Conservation (phyloP, 2,888 invertebrate genomes). For the Sarcophaga caerulescens region DNA sequence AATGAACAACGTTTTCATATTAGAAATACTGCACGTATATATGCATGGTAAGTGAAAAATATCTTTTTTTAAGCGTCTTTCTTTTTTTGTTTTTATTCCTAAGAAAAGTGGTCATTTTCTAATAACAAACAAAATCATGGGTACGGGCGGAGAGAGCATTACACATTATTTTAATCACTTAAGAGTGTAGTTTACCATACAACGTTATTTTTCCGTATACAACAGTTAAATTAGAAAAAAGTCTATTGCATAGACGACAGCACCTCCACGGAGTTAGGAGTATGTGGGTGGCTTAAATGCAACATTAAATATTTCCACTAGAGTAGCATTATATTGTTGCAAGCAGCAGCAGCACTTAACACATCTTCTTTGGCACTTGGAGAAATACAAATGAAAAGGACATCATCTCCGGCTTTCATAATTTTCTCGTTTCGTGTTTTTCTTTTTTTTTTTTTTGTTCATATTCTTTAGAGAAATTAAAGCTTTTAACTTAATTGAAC, state of each 20-base stretch:
- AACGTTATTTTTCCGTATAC: constrained; percentile 68
- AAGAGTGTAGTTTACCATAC: constrained; percentile 67
- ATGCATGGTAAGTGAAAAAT: background rate
- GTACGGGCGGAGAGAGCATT: background rate
- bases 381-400: constrained; percentile 50
- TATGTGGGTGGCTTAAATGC: constrained; percentile 51
- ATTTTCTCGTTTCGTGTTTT: no score
- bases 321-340: constrained; percentile 66
- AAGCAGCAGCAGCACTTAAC: constrained; percentile 56
- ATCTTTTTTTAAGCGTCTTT: no score
- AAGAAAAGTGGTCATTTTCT: constrained; percentile 51
- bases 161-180: constrained; percentile 77
- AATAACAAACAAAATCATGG: background rate
- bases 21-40: constrained; percentile 13
- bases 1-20: constrained; percentile 57
- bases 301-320: constrained; percentile 71
- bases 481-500: constrained; percentile 73
- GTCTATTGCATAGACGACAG: background rate
- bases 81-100: background rate
- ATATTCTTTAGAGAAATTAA: constrained; percentile 30
- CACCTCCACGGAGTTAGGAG: background rate
- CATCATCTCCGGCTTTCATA: constrained; percentile 1
- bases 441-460: background rate
- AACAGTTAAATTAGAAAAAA: background rate
- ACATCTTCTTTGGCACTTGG: constrained; percentile 52